Percentiles rank a stretch among this genome's conserved stretches.
Evolutionary conservation across 2,113 vertebrate species (phyloP).

Genomic region (Bungarus multicinctus): DNA sequence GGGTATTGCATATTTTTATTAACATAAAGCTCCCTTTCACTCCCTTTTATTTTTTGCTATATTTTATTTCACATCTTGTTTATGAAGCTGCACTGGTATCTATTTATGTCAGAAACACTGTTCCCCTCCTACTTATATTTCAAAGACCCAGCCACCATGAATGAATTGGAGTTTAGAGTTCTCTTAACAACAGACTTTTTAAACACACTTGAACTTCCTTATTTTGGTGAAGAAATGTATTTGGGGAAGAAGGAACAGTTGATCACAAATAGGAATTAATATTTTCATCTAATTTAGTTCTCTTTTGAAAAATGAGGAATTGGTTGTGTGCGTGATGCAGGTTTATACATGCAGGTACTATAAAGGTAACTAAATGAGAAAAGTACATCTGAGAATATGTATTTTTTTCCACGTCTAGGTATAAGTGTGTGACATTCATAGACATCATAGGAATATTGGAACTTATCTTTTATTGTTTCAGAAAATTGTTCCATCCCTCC

Average conservation of each 20-base stretch:
- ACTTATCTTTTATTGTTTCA: background rate
- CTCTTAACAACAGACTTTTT: background rate
- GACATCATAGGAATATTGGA: background rate
- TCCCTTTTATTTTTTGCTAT: background rate
- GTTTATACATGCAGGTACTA: background rate
- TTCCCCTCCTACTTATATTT: conserved; percentile 62
- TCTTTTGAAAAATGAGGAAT: background rate
- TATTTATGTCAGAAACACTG: conserved; percentile 57
- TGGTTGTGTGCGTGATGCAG: background rate
- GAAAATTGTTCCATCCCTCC: background rate
- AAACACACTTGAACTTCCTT: background rate
- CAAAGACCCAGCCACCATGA: conserved; percentile 43
- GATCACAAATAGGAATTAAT: background rate
- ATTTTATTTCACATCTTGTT: background rate
- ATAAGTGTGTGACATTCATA: background rate
- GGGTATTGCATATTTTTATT: background rate
- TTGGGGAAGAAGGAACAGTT: background rate
- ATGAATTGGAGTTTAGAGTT: background rate
- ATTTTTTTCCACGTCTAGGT: background rate
- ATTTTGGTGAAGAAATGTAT: background rate
- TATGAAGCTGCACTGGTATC: conserved; percentile 44
- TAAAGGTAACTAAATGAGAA: background rate
- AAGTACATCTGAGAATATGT: background rate
- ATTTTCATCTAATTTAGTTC: conserved; percentile 7
- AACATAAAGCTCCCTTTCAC: background rate